Percentiles rank a stretch among this genome's conserved stretches.
Evolutionary conservation across 2,113 vertebrate species (phyloP).

Genomic region (Microtus richardsoni): DNA sequence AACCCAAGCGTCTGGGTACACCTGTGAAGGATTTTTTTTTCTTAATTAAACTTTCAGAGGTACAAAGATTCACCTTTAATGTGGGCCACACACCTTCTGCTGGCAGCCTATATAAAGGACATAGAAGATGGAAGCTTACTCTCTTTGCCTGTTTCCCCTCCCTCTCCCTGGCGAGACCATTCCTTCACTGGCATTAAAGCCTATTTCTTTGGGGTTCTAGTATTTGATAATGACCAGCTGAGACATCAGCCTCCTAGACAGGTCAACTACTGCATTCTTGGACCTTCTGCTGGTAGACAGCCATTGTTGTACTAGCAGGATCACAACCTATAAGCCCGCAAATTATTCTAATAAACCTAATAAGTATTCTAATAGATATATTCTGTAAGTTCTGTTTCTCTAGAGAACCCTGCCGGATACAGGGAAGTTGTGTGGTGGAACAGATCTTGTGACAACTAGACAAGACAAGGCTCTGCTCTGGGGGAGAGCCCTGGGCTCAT

Average conservation of each 20-base stretch:
- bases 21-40: not conserved
- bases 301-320: too few species aligned
- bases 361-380: not conserved
- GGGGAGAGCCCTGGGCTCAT: not conserved
- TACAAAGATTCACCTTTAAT: not conserved
- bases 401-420: not conserved
- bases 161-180: too few species aligned
- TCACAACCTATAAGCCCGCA: too few species aligned
- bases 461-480: not conserved
- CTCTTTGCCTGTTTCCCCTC: too few species aligned
- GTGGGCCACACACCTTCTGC: not conserved
- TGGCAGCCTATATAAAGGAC: not conserved
- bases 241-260: too few species aligned
- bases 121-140: not conserved
- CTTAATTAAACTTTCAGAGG: not conserved
- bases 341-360: too few species aligned
- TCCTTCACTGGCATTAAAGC: too few species aligned
- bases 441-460: not conserved
- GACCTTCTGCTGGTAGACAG: not conserved
- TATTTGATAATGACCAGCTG: too few species aligned
- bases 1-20: not conserved
- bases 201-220: too few species aligned
- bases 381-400: not conserved
- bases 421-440: not conserved
- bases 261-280: not conserved